These are phyloP conservation scores for Typhlomys cinereus DNA, from an alignment of 2,113 vertebrate genomes.

Conservation along the genomic window DNA sequence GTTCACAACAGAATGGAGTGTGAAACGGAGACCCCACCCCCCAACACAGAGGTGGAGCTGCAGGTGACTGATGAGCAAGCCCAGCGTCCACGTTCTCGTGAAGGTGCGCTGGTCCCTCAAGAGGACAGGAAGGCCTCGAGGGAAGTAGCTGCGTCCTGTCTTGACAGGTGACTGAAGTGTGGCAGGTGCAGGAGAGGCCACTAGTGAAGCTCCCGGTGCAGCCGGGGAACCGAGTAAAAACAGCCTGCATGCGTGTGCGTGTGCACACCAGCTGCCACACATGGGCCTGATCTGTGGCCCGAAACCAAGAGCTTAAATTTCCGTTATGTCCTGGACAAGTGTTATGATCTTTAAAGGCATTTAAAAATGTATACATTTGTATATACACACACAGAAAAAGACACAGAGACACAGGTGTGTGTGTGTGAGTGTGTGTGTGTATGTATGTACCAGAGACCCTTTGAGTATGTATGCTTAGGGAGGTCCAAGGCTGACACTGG, in stretches of 20 bases:
- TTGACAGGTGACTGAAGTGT: not conserved
- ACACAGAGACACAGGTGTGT: too few species aligned
- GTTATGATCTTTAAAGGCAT: too few species aligned
- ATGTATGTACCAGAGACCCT: too few species aligned
- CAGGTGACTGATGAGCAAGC: not conserved
- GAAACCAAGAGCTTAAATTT: not conserved
- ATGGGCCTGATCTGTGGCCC: not conserved
- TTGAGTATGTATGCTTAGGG: too few species aligned
- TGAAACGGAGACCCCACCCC: too few species aligned
- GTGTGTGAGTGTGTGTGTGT: too few species aligned
- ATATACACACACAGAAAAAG: too few species aligned
- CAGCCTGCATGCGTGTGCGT: accelerated
- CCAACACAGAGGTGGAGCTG: not conserved
- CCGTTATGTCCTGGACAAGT: not conserved
- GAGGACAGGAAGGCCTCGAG: not conserved
- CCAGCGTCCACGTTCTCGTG: not conserved
- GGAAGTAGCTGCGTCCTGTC: not conserved
- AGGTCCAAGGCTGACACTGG: too few species aligned
- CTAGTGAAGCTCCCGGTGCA: accelerated
- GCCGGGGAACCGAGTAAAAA: accelerated
- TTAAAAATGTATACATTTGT: too few species aligned
- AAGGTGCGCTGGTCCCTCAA: not conserved
- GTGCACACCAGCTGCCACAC: accelerated
- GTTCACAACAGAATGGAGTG: too few species aligned
- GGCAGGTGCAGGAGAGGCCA: not conserved